Conservation (phyloP, 1,140 invertebrate genomes). For the Coelopa frigida region DNA sequence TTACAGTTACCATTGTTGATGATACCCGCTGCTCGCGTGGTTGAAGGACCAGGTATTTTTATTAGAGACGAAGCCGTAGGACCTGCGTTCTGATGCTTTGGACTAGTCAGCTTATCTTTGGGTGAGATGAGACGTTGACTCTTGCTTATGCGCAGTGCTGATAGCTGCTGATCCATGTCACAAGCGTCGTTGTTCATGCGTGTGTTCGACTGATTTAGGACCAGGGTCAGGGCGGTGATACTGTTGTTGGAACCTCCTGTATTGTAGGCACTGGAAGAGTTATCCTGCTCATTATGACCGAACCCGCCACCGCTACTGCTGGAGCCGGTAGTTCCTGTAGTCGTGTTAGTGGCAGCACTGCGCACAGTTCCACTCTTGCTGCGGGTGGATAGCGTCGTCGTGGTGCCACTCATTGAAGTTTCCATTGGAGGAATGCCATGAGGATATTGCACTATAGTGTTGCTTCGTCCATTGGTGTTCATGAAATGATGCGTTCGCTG, state of each 20-base stretch:
- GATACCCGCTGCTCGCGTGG: too few relatives aligned
- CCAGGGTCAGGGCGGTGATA: constrained; percentile 55
- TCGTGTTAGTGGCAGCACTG: constrained; percentile 23
- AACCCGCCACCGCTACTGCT: constrained; percentile 10
- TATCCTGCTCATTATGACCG: constrained; percentile 48
- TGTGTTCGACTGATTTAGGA: constrained; percentile 39
- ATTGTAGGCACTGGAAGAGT: constrained; percentile 69
- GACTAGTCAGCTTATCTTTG: constrained; percentile 6
- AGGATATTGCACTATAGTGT: neutral
- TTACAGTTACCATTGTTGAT: too few relatives aligned
- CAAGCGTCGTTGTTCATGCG: neutral
- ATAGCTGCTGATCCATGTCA: neutral
- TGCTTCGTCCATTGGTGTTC: too few relatives aligned
- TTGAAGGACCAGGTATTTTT: too few relatives aligned
- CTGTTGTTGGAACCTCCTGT: constrained; percentile 69
- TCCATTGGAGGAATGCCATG: too few relatives aligned
- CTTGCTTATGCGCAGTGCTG: constrained; percentile 1
- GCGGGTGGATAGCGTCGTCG: neutral
- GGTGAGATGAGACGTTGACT: neutral
- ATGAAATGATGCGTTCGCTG: too few relatives aligned
- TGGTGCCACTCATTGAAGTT: neutral
- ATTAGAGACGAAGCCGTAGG: too few relatives aligned
- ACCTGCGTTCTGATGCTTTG: too few relatives aligned
- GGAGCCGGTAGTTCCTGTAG: constrained; percentile 26
- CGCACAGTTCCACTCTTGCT: constrained; percentile 19